phyloP scores from a whole-genome alignment of 2,888 invertebrate genomes.

The Hesperia comma region DNA sequence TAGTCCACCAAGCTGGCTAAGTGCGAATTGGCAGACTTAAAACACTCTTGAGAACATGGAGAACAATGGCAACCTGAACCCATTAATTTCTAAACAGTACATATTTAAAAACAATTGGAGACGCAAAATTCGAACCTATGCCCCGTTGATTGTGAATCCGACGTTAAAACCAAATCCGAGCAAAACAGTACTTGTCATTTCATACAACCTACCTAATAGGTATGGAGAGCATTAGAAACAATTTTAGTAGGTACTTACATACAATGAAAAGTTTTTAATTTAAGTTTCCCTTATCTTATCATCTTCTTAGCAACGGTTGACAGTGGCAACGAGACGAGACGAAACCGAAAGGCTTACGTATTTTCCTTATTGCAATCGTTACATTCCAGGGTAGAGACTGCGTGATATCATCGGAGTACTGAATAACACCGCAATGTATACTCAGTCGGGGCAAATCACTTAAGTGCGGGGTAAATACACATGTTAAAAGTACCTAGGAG shows the following conservation, averaged over 20 bases:
- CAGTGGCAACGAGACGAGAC: constrained; percentile 42
- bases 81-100: no score
- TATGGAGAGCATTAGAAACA: no score
- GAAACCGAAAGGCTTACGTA: constrained; percentile 43
- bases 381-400: constrained; percentile 13
- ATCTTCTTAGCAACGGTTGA: constrained; percentile 58
- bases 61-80: no score
- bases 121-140: no score
- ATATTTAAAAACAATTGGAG: no score
- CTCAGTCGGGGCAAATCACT: constrained; percentile 45
- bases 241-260: not conserved
- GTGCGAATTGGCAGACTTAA: no score
- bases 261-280: constrained; percentile 17
- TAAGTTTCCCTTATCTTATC: constrained; percentile 58
- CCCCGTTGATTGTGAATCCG: no score
- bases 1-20: no score
- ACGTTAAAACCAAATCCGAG: no score
- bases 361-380: constrained; percentile 43
- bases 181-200: no score
- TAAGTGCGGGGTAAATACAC: constrained; percentile 45
- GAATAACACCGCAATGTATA: constrained; percentile 41
- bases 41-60: no score
- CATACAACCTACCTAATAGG: no score
- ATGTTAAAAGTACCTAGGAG: constrained; percentile 43
- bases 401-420: constrained; percentile 11